Evolutionary conservation across 2,113 vertebrate species (phyloP).

Genomic region (Tylochromis polylepis): DNA sequence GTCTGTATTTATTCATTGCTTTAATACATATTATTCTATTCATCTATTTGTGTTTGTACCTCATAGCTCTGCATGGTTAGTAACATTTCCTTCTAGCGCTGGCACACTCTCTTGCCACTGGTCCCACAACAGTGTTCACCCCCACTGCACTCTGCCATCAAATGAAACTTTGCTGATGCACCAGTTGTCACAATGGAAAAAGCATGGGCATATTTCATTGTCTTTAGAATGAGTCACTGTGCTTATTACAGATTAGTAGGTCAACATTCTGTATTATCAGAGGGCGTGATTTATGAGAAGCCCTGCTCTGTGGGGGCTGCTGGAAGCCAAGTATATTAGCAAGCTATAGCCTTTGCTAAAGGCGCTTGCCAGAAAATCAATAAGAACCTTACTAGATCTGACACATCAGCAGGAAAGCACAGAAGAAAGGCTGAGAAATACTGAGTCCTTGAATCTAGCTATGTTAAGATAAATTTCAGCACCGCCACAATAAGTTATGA

Average conservation of each 20-base stretch:
- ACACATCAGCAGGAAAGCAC: slow-evolving; percentile 20
- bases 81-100: not conserved
- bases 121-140: not conserved
- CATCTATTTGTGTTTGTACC: not conserved
- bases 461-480: not conserved
- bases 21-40: not conserved
- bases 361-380: slow-evolving; percentile 69
- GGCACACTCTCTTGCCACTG: not conserved
- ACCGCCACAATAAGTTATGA: not conserved
- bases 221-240: slow-evolving; percentile 42
- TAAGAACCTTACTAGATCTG: slow-evolving; percentile 38
- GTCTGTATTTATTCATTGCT: not conserved
- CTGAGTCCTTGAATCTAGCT: not conserved
- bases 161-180: not conserved
- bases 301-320: slow-evolving; percentile 35
- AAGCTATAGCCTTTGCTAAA: slow-evolving; percentile 58
- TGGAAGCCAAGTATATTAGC: slow-evolving; percentile 67
- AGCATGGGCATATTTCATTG: slow-evolving; percentile 10
- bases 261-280: slow-evolving; percentile 61
- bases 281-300: slow-evolving; percentile 57
- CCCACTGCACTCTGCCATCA: not conserved
- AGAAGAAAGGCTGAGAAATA: slow-evolving; percentile 23
- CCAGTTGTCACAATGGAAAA: slow-evolving; percentile 29
- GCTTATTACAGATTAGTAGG: slow-evolving; percentile 71
- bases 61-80: not conserved